Base-by-base conservation (phyloP, 1,140 invertebrate species). In the Drosophila quadrilineata region DNA sequence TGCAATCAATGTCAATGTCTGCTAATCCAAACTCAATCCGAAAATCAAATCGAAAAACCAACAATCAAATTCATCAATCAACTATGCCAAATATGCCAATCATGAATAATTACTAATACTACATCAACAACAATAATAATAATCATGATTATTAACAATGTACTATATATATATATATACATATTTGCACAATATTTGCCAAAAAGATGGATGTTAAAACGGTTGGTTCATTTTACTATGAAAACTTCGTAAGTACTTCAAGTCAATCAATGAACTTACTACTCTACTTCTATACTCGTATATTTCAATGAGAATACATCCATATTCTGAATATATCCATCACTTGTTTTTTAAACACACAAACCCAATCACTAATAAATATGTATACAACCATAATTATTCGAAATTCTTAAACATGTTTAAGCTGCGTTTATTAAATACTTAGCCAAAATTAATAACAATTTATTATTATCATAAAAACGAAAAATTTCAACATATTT, bases 221-320 rank as follows among this genome's bases (percentile, higher is more conserved):
- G 92, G 94, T 96, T 93, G 95, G 95, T 92, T 95, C 95, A 90
- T 95, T 96, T 94, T 96, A 96, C 94, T 96, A 96, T 93, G 95
- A 96, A 92, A 96, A 95, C 92, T 96, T 96, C 93, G 95, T 96
- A 95, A 96, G 95, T 96, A 93, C 91, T 86, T 59, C 70, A 82
- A 82, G 41, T 35, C 38, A 38, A 12, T 29, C 29, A 64, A 64
- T 49, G 33, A 64, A 52, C 57, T 28, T 36, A 56, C 60, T 41
- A 57, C 57, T 4, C 50, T 40, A n/a, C n/a, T n/a, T n/a, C n/a
- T n/a, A n/a, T n/a, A n/a, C n/a, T 48, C 52, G 35, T 56, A 22
- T 57, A 46, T 45, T 54, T n/a, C 5, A 48, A 40, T 40, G 33
- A 17, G 21, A 38, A 26, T 19, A 38, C 10, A 36, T n/a, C n/a